These are phyloP conservation scores for Menidia beryllina DNA, from an alignment of 2,113 vertebrate genomes.

Conservation along the genomic window DNA sequence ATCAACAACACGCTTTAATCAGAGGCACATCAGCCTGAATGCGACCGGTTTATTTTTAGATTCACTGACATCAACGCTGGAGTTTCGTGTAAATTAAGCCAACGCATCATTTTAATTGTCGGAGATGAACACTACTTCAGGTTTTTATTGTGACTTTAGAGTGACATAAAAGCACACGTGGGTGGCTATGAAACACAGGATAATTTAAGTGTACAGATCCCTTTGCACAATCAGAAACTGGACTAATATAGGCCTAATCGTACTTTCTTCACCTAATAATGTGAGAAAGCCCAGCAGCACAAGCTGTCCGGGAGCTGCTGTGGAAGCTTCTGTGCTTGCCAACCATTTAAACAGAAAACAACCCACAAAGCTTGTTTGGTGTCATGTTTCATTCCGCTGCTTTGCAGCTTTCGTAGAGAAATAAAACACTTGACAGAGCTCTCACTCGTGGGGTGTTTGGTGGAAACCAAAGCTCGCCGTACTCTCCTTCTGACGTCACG, in stretches of 20 bases:
- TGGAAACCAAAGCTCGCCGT: not conserved
- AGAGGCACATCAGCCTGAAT: conserved; percentile 43
- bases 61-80: conserved; percentile 34
- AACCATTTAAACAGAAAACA: conserved; percentile 46
- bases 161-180: too few species aligned
- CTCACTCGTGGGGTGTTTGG: conserved; percentile 35
- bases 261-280: too few species aligned
- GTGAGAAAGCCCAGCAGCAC: too few species aligned
- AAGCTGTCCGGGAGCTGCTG: conserved; percentile 2
- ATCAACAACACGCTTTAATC: conserved; percentile 36
- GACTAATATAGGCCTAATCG: too few species aligned
- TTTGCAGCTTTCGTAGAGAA: conserved; percentile 7
- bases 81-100: conserved; percentile 31
- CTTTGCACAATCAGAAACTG: too few species aligned
- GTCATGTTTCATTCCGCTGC: conserved; percentile 47
- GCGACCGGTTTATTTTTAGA: conserved; percentile 59
- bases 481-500: not conserved
- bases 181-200: too few species aligned
- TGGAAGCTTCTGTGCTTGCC: conserved; percentile 30
- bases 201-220: too few species aligned
- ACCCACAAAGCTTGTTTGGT: conserved; percentile 11
- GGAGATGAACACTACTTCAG: not conserved
- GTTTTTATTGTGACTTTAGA: too few species aligned
- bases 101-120: not conserved
- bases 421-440: conserved; percentile 13